phyloP scores from a whole-genome alignment of 2,113 vertebrate species.

The Oenanthe oenanthe region DNA sequence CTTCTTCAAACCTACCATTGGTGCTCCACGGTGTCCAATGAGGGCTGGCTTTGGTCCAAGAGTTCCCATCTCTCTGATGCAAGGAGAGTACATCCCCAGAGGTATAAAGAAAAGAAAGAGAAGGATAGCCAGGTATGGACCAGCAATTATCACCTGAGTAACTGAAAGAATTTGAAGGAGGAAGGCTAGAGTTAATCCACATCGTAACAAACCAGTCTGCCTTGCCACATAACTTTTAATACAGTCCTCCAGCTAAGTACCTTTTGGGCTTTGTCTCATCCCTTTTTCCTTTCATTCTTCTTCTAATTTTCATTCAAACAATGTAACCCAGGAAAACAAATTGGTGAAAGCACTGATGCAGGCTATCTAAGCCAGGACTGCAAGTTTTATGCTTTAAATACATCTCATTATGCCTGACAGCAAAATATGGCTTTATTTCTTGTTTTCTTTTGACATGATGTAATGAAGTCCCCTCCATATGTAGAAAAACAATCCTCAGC shows the following conservation, averaged over 20 bases:
- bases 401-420: not conserved
- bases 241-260: not conserved
- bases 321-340: not conserved
- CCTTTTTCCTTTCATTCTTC: not conserved
- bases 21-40: constrained; percentile 90
- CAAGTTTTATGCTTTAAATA: not conserved
- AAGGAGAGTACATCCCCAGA: constrained; percentile 91
- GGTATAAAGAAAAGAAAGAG: constrained; percentile 87
- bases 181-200: constrained; percentile 62
- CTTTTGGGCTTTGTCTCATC: not conserved
- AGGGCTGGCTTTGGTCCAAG: constrained; percentile 86
- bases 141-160: constrained; percentile 79
- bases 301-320: not conserved
- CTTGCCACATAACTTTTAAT: not conserved
- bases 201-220: accelerated
- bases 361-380: not conserved
- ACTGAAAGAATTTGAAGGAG: constrained; percentile 76
- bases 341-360: not conserved
- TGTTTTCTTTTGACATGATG: not conserved
- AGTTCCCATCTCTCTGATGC: constrained; percentile 82
- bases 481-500: not conserved
- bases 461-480: not conserved
- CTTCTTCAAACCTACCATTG: constrained; percentile 82
- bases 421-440: not conserved
- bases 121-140: constrained; percentile 83